phyloP scores from a whole-genome alignment of 2,888 invertebrate species.

The Habrosyne pyritoides region DNA sequence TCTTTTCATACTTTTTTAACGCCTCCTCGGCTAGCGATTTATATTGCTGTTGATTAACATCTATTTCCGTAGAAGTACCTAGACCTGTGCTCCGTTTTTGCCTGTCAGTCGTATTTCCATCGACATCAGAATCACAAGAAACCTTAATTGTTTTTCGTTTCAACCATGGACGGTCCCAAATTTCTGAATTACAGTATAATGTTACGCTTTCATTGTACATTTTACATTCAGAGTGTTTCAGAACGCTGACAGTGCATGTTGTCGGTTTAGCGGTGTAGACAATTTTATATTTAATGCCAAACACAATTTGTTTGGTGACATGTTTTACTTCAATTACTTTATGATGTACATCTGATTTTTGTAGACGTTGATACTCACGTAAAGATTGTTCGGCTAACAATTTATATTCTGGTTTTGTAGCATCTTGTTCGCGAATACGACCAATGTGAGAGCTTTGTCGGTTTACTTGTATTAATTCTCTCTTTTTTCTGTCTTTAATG shows the following conservation, averaged over 20 bases:
- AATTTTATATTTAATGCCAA: slow-evolving; percentile 51
- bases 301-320: slow-evolving; percentile 44
- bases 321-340: slow-evolving; percentile 45
- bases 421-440: slow-evolving; percentile 25
- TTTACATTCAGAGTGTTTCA: slow-evolving; percentile 28
- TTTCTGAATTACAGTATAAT: slow-evolving; percentile 68
- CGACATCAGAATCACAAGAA: slow-evolving; percentile 45
- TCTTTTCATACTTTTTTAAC: slow-evolving; percentile 31
- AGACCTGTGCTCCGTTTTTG: slow-evolving; percentile 13
- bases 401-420: slow-evolving; percentile 37
- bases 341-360: slow-evolving; percentile 30
- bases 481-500: not conserved
- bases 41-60: slow-evolving; percentile 24
- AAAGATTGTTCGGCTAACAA: slow-evolving; percentile 49
- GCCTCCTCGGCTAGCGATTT: slow-evolving; percentile 31
- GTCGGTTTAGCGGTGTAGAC: slow-evolving; percentile 47
- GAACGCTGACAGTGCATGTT: slow-evolving; percentile 28
- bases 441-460: not conserved
- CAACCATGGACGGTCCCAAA: slow-evolving; percentile 83
- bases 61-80: slow-evolving; percentile 16
- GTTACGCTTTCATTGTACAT: slow-evolving; percentile 23
- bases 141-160: slow-evolving; percentile 58
- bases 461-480: not conserved
- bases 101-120: slow-evolving; percentile 15
- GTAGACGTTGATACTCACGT: slow-evolving; percentile 33